phyloP scores from a whole-genome alignment of 2,113 vertebrate species.

The Trinectes maculatus region DNA sequence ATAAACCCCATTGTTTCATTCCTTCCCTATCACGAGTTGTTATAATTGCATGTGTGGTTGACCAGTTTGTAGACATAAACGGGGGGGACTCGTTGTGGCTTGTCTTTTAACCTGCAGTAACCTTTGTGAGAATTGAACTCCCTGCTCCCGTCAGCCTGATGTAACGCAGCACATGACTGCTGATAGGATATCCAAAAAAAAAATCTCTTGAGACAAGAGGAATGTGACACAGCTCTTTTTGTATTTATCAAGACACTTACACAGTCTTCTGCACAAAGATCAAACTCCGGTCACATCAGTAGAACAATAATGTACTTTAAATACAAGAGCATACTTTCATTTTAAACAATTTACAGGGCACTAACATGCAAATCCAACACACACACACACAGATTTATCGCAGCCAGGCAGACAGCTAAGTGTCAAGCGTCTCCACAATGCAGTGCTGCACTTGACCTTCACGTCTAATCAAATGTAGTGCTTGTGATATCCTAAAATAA shows the following conservation, averaged over 20 bases:
- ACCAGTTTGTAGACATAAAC: constrained; percentile 24
- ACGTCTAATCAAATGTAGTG: constrained; percentile 11
- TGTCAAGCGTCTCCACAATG: constrained; percentile 45
- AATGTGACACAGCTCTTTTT: not conserved
- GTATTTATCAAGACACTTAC: not conserved
- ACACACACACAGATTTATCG: constrained; percentile 52
- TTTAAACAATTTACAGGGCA: no score
- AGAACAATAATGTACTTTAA: no score
- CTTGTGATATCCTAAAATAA: constrained; percentile 34
- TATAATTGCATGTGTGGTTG: constrained; percentile 13
- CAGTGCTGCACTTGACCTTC: constrained; percentile 24
- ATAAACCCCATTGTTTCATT: constrained; percentile 6
- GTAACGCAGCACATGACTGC: not conserved
- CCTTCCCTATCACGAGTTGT: constrained; percentile 44
- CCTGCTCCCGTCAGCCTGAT: not conserved
- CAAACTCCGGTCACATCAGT: no score
- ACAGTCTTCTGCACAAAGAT: no score
- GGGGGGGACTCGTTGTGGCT: constrained; percentile 33
- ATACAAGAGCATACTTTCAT: no score
- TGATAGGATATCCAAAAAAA: constrained; percentile 1
- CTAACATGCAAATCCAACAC: not conserved
- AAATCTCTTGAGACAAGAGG: not conserved
- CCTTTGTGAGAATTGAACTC: constrained; percentile 36
- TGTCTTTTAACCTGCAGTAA: constrained; percentile 51
- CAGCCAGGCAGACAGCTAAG: constrained; percentile 40